phyloP scores from a whole-genome alignment of 1,140 invertebrate genomes.

The Conopomorpha cramerella region DNA sequence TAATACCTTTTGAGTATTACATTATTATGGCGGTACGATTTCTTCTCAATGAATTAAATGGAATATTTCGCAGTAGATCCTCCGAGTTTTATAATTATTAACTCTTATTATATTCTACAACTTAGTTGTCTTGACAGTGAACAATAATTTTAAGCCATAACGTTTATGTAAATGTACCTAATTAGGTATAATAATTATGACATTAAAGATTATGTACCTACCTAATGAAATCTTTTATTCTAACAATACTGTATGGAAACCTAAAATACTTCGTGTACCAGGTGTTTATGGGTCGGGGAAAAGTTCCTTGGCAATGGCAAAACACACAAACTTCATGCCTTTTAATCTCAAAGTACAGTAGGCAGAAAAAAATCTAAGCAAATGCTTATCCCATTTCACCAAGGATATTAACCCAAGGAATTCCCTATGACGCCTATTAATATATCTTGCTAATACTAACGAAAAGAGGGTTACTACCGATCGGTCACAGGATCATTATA shows the following conservation, averaged over 20 bases:
- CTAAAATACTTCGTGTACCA: background rate
- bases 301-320: too few relatives aligned
- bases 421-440: too few relatives aligned
- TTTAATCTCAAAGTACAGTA: background rate
- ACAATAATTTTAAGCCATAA: conserved; percentile 35
- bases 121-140: conserved; percentile 42
- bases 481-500: too few relatives aligned
- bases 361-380: background rate
- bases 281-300: background rate
- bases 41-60: too few relatives aligned
- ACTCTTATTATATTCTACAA: conserved; percentile 11
- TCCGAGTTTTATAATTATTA: background rate
- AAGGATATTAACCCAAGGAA: too few relatives aligned
- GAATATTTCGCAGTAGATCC: too few relatives aligned
- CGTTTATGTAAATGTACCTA: conserved; percentile 35
- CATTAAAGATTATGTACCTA: conserved; percentile 45
- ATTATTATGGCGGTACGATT: too few relatives aligned
- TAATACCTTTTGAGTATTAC: conserved; percentile 53
- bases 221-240: background rate
- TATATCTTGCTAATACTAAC: too few relatives aligned
- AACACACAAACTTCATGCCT: too few relatives aligned
- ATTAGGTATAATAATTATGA: conserved; percentile 44
- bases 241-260: background rate
- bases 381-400: too few relatives aligned
- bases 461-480: too few relatives aligned